A percentile compares a stretch with the other conserved stretches of the same genome.
Conservation (phyloP, 1,140 invertebrate genomes). For the Sitobion miscanthi region DNA sequence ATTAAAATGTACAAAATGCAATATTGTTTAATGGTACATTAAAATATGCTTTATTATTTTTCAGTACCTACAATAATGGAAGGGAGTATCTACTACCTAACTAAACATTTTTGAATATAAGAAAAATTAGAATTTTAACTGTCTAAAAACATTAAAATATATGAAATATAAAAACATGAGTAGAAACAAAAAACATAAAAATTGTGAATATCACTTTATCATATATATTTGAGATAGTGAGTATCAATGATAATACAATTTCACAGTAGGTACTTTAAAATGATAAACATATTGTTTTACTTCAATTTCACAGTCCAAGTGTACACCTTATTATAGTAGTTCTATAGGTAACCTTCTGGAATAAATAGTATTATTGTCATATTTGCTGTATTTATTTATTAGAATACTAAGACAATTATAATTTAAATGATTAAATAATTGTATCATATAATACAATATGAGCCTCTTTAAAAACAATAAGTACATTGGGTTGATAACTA, state of each 20-base stretch:
- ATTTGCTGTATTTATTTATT: background rate
- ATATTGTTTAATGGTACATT: background rate
- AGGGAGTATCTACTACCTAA: too few species aligned
- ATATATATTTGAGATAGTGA: background rate
- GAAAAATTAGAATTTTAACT: too few species aligned
- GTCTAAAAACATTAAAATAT: too few species aligned
- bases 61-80: background rate
- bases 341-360: background rate
- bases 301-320: background rate
- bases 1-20: background rate
- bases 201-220: too few species aligned
- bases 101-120: background rate
- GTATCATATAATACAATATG: too few species aligned
- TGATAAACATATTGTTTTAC: background rate
- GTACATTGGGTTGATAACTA: too few species aligned
- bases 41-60: background rate
- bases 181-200: too few species aligned
- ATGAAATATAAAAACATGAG: too few species aligned
- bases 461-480: too few species aligned
- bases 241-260: background rate
- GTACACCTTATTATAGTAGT: background rate
- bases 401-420: background rate
- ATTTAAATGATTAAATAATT: background rate
- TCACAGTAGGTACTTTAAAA: background rate
- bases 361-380: background rate